Evolutionary conservation across 2,113 vertebrate species (phyloP), one percentile per base, ranked within the genome.

Genomic region (Ictidomys tridecemlineatus): DNA sequence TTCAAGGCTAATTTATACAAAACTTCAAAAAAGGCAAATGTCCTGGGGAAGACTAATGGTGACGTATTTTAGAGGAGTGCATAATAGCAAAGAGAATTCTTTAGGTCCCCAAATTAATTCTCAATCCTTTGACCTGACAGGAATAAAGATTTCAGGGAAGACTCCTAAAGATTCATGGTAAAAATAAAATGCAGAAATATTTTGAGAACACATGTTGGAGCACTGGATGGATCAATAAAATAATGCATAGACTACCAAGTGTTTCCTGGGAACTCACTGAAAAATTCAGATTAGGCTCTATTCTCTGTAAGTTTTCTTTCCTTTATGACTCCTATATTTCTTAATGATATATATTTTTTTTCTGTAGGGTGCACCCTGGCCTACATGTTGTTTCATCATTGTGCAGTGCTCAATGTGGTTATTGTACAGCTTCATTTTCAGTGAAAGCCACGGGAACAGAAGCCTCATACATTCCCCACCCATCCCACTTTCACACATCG

Each of bases 61-160:
- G 16, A 70, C 24, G 53, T 73, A 45, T 58, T 80, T 37, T 73
- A 45, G 45, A 93, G 45, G 79, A 65, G 22, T 85, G 70, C 11
- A 26, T 90, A 53, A 73, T 42, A 85, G 42, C 24, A 89, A 20
- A 61, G 45, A 76, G 45, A 39, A 89, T 4, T 48, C 51, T 51
- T 77, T 92, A 88, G 89, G 48, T 63, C 4, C 12, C 39, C 30
- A 73, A 72, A 37, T 85, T 92, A 42, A 84, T 84, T 39, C 58
- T 79, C 67, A 73, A 32, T 93, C 67, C 56, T 96, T 89, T 65
- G n/a, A 79, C 65, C n/a, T 56, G 89, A 77, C 83, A 65, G 65
- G 79, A 85, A 78, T 85, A 65, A 17, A 48, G 30, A 56, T 73
- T 92, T 88, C 56, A 89, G 67, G 42, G 78, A 92, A 65, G 72